These are phyloP conservation scores for Drosophila ficusphila DNA, from an alignment of 1,140 invertebrate species.

Conservation along the genomic window DNA sequence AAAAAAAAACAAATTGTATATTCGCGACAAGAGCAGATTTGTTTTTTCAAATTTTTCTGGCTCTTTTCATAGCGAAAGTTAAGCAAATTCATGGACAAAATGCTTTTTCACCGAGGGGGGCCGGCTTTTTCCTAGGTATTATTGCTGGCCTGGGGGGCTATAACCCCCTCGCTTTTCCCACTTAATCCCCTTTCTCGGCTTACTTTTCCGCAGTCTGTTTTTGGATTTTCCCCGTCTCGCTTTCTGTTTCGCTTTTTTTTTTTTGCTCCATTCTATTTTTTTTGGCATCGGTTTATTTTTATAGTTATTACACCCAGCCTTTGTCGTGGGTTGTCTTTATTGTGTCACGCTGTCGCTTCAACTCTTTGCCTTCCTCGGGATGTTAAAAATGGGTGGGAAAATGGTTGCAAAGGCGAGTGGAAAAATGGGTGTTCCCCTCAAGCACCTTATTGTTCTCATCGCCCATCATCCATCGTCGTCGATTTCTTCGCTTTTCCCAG, in stretches of 20 bases:
- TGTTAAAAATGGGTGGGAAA: neutral
- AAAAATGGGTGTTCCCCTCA: slow-evolving; percentile 24
- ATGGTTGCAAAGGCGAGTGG: neutral
- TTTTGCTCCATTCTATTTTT: slow-evolving; percentile 9
- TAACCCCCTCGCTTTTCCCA: neutral
- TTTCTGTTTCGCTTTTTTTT: slow-evolving; percentile 1
- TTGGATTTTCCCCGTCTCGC: slow-evolving; percentile 1
- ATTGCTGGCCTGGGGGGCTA: slow-evolving; percentile 3
- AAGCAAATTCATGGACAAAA: slow-evolving; percentile 48
- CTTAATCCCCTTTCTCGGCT: slow-evolving; percentile 3
- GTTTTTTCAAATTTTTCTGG: neutral
- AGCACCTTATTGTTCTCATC: slow-evolving; percentile 73
- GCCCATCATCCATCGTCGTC: slow-evolving; percentile 51
- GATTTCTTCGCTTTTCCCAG: slow-evolving; percentile 24
- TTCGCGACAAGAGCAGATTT: neutral
- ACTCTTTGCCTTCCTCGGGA: slow-evolving; percentile 47
- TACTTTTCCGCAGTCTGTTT: slow-evolving; percentile 2
- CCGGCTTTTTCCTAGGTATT: neutral
- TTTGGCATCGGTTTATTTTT: slow-evolving; percentile 69
- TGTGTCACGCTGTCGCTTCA: slow-evolving; percentile 69
- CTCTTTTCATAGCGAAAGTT: slow-evolving; percentile 10
- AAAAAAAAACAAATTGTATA: slow-evolving; percentile 13
- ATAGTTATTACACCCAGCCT: slow-evolving; percentile 74
- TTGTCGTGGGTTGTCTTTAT: slow-evolving; percentile 71
- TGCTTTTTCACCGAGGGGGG: slow-evolving; percentile 17